Conservation (phyloP, 2,797 vertebrate species). For the Sebastes cheni region DNA sequence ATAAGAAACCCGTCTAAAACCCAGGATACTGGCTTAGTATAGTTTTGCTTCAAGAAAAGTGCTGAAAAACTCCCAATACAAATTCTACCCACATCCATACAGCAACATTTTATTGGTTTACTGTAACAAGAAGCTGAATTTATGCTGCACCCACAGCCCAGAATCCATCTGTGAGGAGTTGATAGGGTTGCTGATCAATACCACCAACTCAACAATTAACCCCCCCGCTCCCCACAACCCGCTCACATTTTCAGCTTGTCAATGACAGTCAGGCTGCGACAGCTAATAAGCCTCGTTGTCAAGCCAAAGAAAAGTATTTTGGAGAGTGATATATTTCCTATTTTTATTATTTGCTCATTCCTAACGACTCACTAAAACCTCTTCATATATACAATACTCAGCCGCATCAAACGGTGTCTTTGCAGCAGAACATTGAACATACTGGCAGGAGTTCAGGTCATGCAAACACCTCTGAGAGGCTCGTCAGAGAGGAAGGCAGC, state of each 20-base stretch:
- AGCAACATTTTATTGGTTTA: background rate
- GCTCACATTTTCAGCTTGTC: background rate
- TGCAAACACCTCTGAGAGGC: background rate
- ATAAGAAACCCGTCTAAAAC: background rate
- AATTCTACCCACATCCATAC: background rate
- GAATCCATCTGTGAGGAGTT: background rate
- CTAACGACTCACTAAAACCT: background rate
- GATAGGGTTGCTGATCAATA: conserved; percentile 1
- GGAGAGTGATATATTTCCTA: background rate
- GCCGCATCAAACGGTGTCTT: background rate
- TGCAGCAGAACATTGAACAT: conserved; percentile 11
- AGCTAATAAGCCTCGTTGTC: background rate
- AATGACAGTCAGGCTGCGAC: background rate
- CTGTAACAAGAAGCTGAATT: background rate
- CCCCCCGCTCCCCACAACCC: background rate
- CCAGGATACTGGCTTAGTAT: background rate
- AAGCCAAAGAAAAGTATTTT: background rate
- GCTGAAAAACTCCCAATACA: background rate
- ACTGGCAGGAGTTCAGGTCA: background rate
- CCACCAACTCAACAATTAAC: background rate
- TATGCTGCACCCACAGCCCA: background rate
- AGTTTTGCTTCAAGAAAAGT: background rate
- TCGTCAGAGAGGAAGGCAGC: conserved; percentile 7
- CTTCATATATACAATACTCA: background rate
- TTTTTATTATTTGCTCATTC: background rate